phyloP scores from a whole-genome alignment of 2,113 vertebrate species.

The Crotalus tigris region DNA sequence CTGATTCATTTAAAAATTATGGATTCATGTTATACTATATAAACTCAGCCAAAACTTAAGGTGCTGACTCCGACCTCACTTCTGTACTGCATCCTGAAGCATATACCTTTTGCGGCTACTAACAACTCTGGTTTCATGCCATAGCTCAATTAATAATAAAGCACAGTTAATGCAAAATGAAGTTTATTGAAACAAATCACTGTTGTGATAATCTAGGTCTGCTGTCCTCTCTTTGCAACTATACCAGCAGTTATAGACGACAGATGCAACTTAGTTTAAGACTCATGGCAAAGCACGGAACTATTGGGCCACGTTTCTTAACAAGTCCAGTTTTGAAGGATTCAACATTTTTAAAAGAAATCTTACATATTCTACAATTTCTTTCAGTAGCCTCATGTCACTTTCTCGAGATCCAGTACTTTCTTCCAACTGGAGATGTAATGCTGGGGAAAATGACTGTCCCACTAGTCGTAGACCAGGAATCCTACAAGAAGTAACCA shows the following conservation, averaged over 20 bases:
- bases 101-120: background rate
- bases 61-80: background rate
- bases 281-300: background rate
- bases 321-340: background rate
- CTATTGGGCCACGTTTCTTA: background rate
- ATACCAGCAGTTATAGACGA: background rate
- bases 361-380: slow-evolving; percentile 84
- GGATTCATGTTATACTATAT: background rate
- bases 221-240: background rate
- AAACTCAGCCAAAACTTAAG: background rate
- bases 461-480: slow-evolving; percentile 85
- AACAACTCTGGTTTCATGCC: background rate
- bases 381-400: slow-evolving; percentile 81
- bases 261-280: background rate
- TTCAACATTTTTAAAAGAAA: background rate
- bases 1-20: background rate
- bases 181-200: background rate
- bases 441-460: slow-evolving; percentile 79
- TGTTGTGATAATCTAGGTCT: background rate
- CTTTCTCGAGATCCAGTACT: slow-evolving; percentile 80
- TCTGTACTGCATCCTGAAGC: background rate
- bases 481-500: slow-evolving; percentile 68
- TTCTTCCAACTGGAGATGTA: slow-evolving; percentile 85
- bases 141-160: background rate
- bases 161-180: background rate